phyloP scores from a whole-genome alignment of 1,140 invertebrate species.

The Lepidotrigona ventralis region DNA sequence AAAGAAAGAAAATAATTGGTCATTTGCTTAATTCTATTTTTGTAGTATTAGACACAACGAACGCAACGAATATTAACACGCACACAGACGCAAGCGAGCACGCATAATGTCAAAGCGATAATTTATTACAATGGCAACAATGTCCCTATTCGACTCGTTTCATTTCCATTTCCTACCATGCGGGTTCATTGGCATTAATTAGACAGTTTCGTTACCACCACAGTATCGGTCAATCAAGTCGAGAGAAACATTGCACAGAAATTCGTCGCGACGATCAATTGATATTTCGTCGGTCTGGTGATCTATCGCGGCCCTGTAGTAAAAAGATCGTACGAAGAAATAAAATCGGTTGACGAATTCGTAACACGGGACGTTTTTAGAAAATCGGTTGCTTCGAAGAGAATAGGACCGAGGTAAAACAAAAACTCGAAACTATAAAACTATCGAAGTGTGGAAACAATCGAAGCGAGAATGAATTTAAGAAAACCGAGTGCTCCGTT shows the following conservation, averaged over 20 bases:
- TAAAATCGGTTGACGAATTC: not conserved
- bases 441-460: not conserved
- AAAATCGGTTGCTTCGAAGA: not conserved
- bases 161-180: conserved; percentile 17
- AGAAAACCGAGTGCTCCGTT: too few relatives aligned
- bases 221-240: too few relatives aligned
- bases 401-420: not conserved
- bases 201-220: conserved; percentile 10
- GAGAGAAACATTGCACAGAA: too few relatives aligned
- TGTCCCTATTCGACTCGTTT: not conserved
- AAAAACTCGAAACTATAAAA: too few relatives aligned
- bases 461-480: too few relatives aligned
- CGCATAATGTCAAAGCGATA: conserved; percentile 5
- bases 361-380: not conserved
- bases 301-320: too few relatives aligned
- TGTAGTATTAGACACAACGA: not conserved
- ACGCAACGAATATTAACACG: not conserved
- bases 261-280: not conserved
- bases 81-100: not conserved
- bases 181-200: conserved; percentile 48
- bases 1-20: too few relatives aligned
- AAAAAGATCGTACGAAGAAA: too few relatives aligned
- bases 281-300: not conserved
- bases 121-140: conserved; percentile 29
- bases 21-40: too few relatives aligned